phyloP scores from a whole-genome alignment of 35 echinoderm and acorn worm genomes.

The Chiridota heheva region DNA sequence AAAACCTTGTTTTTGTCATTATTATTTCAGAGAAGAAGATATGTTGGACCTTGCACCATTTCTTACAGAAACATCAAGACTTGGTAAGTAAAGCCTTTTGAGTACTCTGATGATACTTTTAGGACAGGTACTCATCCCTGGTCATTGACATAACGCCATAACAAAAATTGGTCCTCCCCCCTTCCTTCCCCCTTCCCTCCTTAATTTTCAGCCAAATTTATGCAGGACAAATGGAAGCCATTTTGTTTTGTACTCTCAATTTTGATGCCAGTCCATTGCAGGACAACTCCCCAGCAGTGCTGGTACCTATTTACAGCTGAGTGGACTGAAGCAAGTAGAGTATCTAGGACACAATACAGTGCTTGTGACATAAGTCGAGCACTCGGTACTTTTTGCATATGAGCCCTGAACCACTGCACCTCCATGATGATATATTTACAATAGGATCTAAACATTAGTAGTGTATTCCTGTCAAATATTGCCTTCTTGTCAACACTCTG shows the following conservation, averaged over 20 bases:
- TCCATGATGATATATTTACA: no score
- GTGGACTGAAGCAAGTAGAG: no score
- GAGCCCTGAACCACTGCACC: no score
- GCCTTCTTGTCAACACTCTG: no score
- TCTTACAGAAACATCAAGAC: slow-evolving; percentile 86
- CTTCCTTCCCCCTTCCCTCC: not conserved
- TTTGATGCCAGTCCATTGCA: not conserved
- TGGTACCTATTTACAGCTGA: no score
- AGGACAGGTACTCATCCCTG: no score
- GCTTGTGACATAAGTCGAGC: no score
- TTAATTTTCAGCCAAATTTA: not conserved
- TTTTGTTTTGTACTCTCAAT: not conserved
- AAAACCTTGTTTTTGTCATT: not conserved
- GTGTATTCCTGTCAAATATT: no score
- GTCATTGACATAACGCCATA: not conserved
- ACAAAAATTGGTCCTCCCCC: not conserved
- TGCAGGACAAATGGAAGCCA: not conserved
- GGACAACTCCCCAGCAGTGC: no score
- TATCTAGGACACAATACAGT: not conserved
- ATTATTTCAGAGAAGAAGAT: slow-evolving; percentile 83
- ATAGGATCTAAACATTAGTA: no score
- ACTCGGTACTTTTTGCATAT: no score
- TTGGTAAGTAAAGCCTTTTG: slow-evolving; percentile 62
- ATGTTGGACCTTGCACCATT: slow-evolving; percentile 98
- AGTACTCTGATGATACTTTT: not conserved